Base-by-base conservation (phyloP, 2,797 vertebrate species). In the Falco biarmicus region DNA sequence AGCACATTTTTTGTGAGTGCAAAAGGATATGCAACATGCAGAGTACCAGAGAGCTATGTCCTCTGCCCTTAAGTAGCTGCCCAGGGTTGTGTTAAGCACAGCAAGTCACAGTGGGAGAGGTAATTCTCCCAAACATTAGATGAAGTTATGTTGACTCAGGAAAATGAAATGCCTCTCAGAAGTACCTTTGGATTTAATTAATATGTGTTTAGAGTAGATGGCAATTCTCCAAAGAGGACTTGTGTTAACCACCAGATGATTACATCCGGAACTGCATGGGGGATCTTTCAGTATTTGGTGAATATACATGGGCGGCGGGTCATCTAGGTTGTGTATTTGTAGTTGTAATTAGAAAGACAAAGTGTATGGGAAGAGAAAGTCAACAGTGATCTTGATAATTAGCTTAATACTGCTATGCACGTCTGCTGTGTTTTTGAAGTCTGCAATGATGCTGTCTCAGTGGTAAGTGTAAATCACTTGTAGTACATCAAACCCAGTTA, bases 311-410 rank as follows among this genome's bases (percentile, higher is more conserved):
- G 71, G 64, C 89, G 84, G 10, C 0, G 0, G 79, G 76, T 92
- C 74, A 84, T 77, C 76, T 57, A 60, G 77, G 61, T 21, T 60
- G 57, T 54, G 22, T 65, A 24, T 92, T 79, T 92, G 64, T 87
- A 50, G 54, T 43, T 59, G 66, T 90, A 90, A 95, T 96, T 94
- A 93, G 89, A 73, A 95, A 92, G 85, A 84, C 79, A 95, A 89
- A 92, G 26, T 59, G 22, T 86, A 88, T 43, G 41, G 71, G 73
- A 93, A 83, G 39, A 87, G 60, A 91, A 91, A 94, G 77, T 91
- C 91, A 94, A 91, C 65, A 92, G 4, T 28, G 65, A 56, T 87
- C 70, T 85, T 48, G 63, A 74, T 75, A 86, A 93, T 96, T 60
- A 75, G 41, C 71, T 96, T 60, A 84, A 76, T 70, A 51, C 15